A percentile compares a stretch with the other conserved stretches of the same genome.
These are phyloP conservation scores for Aricia agestis DNA, from an alignment of 1,140 invertebrate species.

Conservation along the genomic window DNA sequence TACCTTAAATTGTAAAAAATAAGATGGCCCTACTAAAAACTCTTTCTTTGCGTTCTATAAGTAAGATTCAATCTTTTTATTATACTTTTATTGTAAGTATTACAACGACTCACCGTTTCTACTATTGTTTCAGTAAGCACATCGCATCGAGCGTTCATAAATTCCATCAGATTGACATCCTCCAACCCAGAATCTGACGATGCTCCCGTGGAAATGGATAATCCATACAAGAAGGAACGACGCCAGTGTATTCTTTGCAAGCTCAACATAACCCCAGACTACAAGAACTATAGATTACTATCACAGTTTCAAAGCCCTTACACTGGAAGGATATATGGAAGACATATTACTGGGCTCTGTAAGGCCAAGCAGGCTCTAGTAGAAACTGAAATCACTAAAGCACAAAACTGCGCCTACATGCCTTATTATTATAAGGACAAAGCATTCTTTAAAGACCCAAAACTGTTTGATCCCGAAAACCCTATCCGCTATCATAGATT, in stretches of 20 bases:
- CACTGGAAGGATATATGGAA: conserved; percentile 93
- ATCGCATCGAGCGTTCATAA: conserved; percentile 32
- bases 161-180: conserved; percentile 35
- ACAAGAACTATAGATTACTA: conserved; percentile 93
- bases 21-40: conserved; percentile 16
- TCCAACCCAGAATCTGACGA: conserved; percentile 46
- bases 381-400: conserved; percentile 83
- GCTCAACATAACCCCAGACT: conserved; percentile 88
- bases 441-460: conserved; percentile 87
- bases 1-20: background rate
- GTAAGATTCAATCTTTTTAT: background rate
- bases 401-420: conserved; percentile 86
- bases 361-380: conserved; percentile 83
- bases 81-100: conserved; percentile 17
- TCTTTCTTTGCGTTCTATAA: conserved; percentile 1
- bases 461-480: conserved; percentile 89
- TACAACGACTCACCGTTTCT: conserved; percentile 8
- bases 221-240: conserved; percentile 88
- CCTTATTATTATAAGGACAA: conserved; percentile 85
- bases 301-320: conserved; percentile 97
- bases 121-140: conserved; percentile 41
- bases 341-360: conserved; percentile 94
- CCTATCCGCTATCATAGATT: conserved; percentile 88
- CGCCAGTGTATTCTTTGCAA: conserved; percentile 91
- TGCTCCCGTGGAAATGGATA: conserved; percentile 82